Conservation (phyloP, 2,797 vertebrate genomes). For the Pseudochirops cupreus region DNA sequence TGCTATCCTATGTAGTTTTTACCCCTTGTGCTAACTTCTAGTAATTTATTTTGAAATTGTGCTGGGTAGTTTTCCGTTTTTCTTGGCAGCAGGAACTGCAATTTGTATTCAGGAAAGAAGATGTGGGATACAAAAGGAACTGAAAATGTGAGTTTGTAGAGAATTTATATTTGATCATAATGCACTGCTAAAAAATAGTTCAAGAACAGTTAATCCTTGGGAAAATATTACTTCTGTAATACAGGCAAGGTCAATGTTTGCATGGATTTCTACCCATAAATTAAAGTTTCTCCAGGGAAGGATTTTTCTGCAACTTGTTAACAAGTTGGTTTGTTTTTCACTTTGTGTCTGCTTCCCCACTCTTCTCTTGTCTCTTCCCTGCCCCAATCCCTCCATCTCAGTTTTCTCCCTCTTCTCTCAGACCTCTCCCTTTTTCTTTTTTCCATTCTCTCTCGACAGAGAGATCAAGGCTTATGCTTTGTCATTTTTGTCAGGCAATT, state of each 20-base stretch:
- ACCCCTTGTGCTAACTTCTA: not conserved
- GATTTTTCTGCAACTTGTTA: slow-evolving; percentile 45
- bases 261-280: slow-evolving; percentile 23
- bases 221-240: slow-evolving; percentile 45
- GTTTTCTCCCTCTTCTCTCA: not conserved
- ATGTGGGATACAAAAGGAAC: slow-evolving; percentile 13
- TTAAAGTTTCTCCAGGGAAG: slow-evolving; percentile 25
- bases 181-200: slow-evolving; percentile 45
- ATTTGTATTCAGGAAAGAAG: slow-evolving; percentile 49
- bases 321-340: not conserved
- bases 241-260: slow-evolving; percentile 23
- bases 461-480: not conserved
- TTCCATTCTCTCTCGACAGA: not conserved
- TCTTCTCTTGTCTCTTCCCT: not conserved
- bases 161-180: slow-evolving; percentile 59
- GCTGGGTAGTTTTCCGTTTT: not conserved
- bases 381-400: not conserved
- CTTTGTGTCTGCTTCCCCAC: not conserved
- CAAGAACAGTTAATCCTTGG: slow-evolving; percentile 37
- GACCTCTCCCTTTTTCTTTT: not conserved
- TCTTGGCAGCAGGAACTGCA: not conserved
- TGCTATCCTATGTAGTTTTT: not conserved
- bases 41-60: too few species aligned
- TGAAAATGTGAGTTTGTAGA: slow-evolving; percentile 35
- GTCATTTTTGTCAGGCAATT: not conserved